phyloP scores from a whole-genome alignment of 1,140 invertebrate species.

The Lordiphosa clarofinis region DNA sequence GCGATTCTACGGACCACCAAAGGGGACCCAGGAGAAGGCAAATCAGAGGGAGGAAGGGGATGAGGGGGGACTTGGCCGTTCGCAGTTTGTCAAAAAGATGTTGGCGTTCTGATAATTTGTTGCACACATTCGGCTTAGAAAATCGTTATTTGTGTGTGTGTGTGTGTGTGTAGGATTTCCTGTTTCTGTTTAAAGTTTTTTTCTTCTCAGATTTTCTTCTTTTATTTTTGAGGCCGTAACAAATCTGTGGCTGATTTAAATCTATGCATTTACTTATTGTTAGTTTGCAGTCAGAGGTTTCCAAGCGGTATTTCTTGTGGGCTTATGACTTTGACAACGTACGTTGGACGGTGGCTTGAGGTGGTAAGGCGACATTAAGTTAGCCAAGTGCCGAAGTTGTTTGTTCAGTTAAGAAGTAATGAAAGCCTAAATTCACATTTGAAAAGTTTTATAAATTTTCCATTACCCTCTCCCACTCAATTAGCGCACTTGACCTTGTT shows the following conservation, averaged over 20 bases:
- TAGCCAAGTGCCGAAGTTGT: constrained; percentile 11
- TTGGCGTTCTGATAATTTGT: constrained; percentile 78
- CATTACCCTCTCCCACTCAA: too few relatives aligned
- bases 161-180: constrained; percentile 68
- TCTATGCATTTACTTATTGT: constrained; percentile 71
- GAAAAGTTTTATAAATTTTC: too few relatives aligned
- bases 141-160: constrained; percentile 10
- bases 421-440: too few relatives aligned
- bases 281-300: constrained; percentile 53
- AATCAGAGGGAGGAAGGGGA: not conserved
- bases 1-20: constrained; percentile 41
- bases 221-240: constrained; percentile 37
- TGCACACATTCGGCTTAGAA: constrained; percentile 34
- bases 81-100: constrained; percentile 77
- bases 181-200: constrained; percentile 53
- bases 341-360: constrained; percentile 5
- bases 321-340: constrained; percentile 45
- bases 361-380: constrained; percentile 16
- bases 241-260: constrained; percentile 67
- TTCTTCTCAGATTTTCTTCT: constrained; percentile 20
- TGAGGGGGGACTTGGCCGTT: constrained; percentile 33
- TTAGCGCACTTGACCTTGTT: constrained; percentile 41
- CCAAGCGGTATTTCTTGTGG: constrained; percentile 39
- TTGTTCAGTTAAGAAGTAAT: too few relatives aligned
- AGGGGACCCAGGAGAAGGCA: constrained; percentile 20